Conservation (phyloP, 2,113 vertebrate species). For the Corydoras maculifer region DNA sequence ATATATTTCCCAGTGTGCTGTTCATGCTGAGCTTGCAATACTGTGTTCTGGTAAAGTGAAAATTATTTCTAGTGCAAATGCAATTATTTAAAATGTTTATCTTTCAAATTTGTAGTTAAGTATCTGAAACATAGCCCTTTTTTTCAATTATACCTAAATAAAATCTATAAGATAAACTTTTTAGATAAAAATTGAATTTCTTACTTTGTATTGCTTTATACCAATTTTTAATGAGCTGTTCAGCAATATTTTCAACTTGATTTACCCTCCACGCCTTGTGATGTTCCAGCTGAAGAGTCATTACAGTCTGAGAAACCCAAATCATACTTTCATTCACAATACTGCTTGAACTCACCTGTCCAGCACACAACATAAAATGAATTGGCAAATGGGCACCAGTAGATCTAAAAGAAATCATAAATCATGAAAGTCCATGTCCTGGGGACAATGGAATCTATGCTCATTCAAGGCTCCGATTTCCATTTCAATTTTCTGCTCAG, state of each 20-base stretch:
- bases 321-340: constrained; percentile 31
- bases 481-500: constrained; percentile 75
- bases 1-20: too few species aligned
- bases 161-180: too few species aligned
- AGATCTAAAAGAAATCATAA: constrained; percentile 68
- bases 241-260: constrained; percentile 27
- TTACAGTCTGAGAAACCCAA: constrained; percentile 24
- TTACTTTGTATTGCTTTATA: too few species aligned
- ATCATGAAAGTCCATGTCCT: constrained; percentile 62
- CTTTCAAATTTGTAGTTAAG: too few species aligned
- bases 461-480: constrained; percentile 72
- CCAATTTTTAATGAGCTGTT: too few species aligned
- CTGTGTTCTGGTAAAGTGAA: too few species aligned
- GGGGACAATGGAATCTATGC: constrained; percentile 62
- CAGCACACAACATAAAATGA: constrained; percentile 34
- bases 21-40: too few species aligned
- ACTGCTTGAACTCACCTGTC: constrained; percentile 43
- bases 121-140: too few species aligned
- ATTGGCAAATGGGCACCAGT: constrained; percentile 49
- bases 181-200: too few species aligned
- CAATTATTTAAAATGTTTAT: too few species aligned
- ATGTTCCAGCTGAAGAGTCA: constrained; percentile 13
- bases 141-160: too few species aligned
- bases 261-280: constrained; percentile 9
- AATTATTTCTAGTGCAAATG: too few species aligned